phyloP scores from a whole-genome alignment of 2,888 invertebrate species.

The Blastobasis adustella region DNA sequence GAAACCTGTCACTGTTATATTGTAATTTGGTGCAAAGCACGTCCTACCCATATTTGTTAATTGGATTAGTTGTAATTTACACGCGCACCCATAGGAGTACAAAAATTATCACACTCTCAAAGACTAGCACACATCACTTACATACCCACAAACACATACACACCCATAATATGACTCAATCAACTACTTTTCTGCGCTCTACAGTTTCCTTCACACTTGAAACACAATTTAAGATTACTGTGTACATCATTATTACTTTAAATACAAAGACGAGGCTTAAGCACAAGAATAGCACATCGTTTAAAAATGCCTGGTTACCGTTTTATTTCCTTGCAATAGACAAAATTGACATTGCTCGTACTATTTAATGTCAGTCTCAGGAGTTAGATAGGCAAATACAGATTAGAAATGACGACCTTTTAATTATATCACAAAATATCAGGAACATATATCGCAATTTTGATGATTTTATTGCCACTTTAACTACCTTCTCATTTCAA shows the following conservation, averaged over 20 bases:
- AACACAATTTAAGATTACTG: too few relatives aligned
- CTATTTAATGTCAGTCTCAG: neutral
- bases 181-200: too few relatives aligned
- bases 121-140: too few relatives aligned
- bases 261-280: neutral
- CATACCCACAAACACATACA: too few relatives aligned
- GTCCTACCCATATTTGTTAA: neutral
- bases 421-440: neutral
- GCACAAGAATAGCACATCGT: neutral
- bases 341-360: neutral
- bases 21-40: neutral
- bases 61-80: too few relatives aligned
- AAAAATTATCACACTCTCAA: too few relatives aligned
- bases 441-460: neutral
- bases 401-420: neutral
- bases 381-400: neutral
- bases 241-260: too few relatives aligned
- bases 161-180: too few relatives aligned
- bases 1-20: neutral
- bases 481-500: neutral
- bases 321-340: neutral
- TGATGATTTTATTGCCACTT: neutral
- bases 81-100: too few relatives aligned
- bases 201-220: too few relatives aligned
- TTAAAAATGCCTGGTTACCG: neutral